A percentile compares a stretch with the other conserved stretches of the same genome.
Evolutionary conservation across 2,888 invertebrate species (phyloP).

Genomic region (Metallyticus violacea): DNA sequence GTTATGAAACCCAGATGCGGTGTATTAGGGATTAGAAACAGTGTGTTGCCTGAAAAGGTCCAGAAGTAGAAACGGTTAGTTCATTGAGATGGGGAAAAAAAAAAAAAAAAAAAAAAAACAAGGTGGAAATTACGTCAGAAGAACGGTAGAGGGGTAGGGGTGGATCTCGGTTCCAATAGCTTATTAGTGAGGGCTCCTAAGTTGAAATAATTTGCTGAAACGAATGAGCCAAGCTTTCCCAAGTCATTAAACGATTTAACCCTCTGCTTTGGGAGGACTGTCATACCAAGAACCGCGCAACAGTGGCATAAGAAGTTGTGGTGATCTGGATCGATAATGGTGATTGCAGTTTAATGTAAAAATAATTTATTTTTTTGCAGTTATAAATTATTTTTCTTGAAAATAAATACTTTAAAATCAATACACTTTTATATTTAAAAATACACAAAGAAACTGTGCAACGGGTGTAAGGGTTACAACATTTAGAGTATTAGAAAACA

Average conservation of each 20-base stretch:
- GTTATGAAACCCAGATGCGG: neutral
- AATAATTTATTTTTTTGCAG: too few species aligned
- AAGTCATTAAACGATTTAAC: neutral
- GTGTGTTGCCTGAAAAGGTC: neutral
- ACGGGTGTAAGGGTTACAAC: too few species aligned
- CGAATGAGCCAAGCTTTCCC: neutral
- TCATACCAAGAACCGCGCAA: neutral
- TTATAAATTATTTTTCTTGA: too few species aligned
- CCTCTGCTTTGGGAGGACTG: neutral
- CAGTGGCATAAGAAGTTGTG: neutral
- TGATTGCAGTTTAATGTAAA: too few species aligned
- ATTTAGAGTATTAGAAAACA: too few species aligned
- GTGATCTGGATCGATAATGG: neutral
- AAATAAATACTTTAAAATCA: too few species aligned
- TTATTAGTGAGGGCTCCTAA: neutral
- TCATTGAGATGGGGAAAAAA: neutral
- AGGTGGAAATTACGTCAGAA: neutral
- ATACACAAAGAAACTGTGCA: too few species aligned
- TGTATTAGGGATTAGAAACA: neutral
- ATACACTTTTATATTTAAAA: too few species aligned
- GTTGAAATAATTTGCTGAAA: slow-evolving; percentile 16
- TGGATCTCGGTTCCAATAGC: neutral
- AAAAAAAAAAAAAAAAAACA: neutral
- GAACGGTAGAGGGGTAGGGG: too few species aligned
- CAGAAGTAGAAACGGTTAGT: neutral